These are phyloP conservation scores for Ginglymostoma cirratum DNA, from an alignment of 2,113 vertebrate species.

Conservation along the genomic window DNA sequence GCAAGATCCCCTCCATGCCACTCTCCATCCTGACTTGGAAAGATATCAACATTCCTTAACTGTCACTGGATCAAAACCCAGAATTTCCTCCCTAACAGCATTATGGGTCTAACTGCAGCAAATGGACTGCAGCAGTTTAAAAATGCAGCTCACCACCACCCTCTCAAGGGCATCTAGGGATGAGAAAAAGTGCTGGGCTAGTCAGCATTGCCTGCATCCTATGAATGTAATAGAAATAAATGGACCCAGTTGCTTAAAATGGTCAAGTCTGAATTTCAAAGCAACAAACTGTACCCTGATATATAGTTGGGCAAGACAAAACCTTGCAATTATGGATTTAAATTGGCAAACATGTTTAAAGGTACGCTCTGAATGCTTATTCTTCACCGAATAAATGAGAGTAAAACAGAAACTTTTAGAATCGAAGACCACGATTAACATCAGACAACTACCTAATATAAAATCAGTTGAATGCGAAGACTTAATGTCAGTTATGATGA, in stretches of 20 bases:
- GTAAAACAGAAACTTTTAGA: neutral
- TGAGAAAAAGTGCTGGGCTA: too few species aligned
- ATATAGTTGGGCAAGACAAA: neutral
- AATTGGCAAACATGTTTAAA: neutral
- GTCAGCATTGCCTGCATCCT: too few species aligned
- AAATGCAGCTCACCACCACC: too few species aligned
- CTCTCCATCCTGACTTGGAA: too few species aligned
- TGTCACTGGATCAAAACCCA: too few species aligned
- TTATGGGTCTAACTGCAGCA: too few species aligned
- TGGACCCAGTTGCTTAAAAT: neutral
- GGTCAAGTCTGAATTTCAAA: neutral
- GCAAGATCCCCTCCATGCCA: too few species aligned
- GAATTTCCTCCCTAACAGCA: too few species aligned
- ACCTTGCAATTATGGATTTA: neutral
- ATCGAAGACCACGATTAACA: neutral
- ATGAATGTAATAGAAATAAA: neutral
- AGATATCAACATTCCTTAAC: too few species aligned
- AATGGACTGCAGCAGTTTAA: too few species aligned
- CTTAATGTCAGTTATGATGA: neutral
- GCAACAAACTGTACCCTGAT: neutral
- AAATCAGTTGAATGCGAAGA: neutral
- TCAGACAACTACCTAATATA: neutral
- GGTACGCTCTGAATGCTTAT: neutral
- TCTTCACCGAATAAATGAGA: neutral
- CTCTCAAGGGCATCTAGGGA: too few species aligned